Evolutionary conservation across 2,888 invertebrate genomes (phyloP), one percentile per base, ranked within the genome.

Genomic region (Stenichneumon culpator): DNA sequence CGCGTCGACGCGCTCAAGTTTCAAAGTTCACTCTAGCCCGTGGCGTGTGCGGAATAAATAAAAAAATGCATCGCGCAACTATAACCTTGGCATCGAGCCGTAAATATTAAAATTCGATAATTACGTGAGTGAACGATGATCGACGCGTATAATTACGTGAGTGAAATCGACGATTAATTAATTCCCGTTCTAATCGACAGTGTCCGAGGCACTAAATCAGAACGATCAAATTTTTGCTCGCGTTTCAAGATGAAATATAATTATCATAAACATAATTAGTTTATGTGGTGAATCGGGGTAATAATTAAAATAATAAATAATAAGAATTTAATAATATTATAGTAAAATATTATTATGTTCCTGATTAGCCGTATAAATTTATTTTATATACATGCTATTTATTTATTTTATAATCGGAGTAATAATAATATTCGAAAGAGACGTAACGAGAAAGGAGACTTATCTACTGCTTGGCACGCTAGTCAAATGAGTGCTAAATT

Each of bases 71-170:
- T 52, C 1, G 57, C 52, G 6, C 36, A 5, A 47, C 32, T 73
- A 82, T 78, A 78, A 82, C 65, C 72, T 77, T 70, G n/a, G 65
- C 63, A 75, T 77, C 63, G 67, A 11, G 11, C 3, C 52, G 44
- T 47, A 47, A 54, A 60, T 22, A 3, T 72, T 52, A 52, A 72
- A 14, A 52, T 50, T 65, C 52, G 3, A 67, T 72, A 70, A 65
- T 63, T 50, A 36, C 25, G 9, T 44, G 16, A 32, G 39, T 28
- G 19, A 9, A 67, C 28, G 72, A 81, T 63, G n/a, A n/a, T n/a
- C n/a, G n/a, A n/a, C n/a, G n/a, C n/a, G n/a, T n/a, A n/a, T n/a
- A n/a, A n/a, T n/a, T n/a, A n/a, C n/a, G n/a, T n/a, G n/a, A n/a
- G 72, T 74, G 63, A 69, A 81, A 47, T 19, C 22, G 25, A 16